Evolutionary conservation across 2,113 vertebrate genomes (phyloP).

Genomic region (Microcebus lehilahytsara): DNA sequence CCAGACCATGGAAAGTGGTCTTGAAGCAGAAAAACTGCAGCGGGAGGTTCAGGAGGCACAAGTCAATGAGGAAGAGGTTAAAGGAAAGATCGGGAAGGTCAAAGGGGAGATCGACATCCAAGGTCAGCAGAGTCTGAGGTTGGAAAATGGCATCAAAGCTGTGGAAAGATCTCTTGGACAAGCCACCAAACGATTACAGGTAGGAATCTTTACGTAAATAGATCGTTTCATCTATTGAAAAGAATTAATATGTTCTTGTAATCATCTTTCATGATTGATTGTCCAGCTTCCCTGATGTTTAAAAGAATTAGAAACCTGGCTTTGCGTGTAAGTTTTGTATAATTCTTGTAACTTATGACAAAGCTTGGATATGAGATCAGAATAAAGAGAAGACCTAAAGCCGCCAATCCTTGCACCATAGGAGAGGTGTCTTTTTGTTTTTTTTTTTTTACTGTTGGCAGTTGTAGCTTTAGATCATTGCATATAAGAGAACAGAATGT

Average conservation of each 20-base stretch:
- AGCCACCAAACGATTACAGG: slow-evolving; percentile 93
- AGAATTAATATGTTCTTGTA: neutral
- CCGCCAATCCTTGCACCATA: neutral
- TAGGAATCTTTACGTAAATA: slow-evolving; percentile 71
- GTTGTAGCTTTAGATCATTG: neutral
- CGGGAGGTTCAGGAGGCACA: slow-evolving; percentile 90
- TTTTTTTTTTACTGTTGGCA: neutral
- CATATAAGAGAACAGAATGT: neutral
- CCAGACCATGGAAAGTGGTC: slow-evolving; percentile 90
- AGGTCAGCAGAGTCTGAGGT: slow-evolving; percentile 92
- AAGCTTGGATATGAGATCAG: neutral
- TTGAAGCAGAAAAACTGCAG: slow-evolving; percentile 93
- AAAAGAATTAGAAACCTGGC: neutral
- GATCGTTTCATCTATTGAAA: neutral
- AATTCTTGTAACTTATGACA: neutral
- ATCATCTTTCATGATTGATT: neutral
- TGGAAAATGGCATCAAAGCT: slow-evolving; percentile 95
- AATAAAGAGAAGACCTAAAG: neutral
- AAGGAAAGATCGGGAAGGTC: slow-evolving; percentile 91
- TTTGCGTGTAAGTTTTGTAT: neutral
- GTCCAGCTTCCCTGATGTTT: neutral
- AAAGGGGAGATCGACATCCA: slow-evolving; percentile 93
- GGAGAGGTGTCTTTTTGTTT: no score
- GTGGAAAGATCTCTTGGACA: slow-evolving; percentile 95
- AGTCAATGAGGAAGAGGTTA: slow-evolving; percentile 93